Percentiles rank a stretch among this genome's conserved stretches.
These are phyloP conservation scores for Ochotona curzoniae DNA, from an alignment of 2,113 vertebrate species.

Conservation along the genomic window DNA sequence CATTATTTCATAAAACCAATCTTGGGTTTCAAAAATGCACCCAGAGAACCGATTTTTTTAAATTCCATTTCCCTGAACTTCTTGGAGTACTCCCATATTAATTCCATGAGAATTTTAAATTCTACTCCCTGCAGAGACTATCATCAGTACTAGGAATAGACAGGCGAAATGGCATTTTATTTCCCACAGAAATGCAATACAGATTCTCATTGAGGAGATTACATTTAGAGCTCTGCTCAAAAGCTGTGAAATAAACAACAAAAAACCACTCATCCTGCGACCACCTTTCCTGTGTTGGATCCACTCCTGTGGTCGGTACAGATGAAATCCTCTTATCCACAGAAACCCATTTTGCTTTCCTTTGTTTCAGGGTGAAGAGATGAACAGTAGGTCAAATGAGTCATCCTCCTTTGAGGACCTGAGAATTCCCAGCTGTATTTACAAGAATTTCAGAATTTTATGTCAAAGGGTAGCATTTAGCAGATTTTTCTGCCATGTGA, in stretches of 20 bases:
- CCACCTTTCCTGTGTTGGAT: not conserved
- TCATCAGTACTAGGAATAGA: not conserved
- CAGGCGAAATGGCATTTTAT: slow-evolving; percentile 36
- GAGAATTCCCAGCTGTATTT: slow-evolving; percentile 39
- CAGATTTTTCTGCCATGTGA: slow-evolving; percentile 24
- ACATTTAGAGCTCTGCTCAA: not conserved
- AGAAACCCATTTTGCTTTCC: not conserved
- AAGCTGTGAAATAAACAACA: slow-evolving; percentile 35
- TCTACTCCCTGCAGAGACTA: not conserved
- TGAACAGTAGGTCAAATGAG: not conserved
- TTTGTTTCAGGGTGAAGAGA: slow-evolving; percentile 12
- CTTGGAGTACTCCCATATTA: not conserved
- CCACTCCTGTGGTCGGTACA: not conserved
- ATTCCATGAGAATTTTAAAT: slow-evolving; percentile 32
- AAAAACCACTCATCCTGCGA: not conserved
- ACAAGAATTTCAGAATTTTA: slow-evolving; percentile 10
- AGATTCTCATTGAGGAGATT: not conserved
- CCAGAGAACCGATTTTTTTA: too few species aligned
- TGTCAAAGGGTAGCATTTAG: slow-evolving; percentile 8
- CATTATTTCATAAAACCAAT: too few species aligned
- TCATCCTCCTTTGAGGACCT: slow-evolving; percentile 30
- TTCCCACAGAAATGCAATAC: slow-evolving; percentile 4
- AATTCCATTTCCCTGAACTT: too few species aligned
- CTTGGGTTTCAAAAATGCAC: too few species aligned
- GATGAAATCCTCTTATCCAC: not conserved